Conservation (phyloP, 2,113 vertebrate species). For the Phaethon lepturus region DNA sequence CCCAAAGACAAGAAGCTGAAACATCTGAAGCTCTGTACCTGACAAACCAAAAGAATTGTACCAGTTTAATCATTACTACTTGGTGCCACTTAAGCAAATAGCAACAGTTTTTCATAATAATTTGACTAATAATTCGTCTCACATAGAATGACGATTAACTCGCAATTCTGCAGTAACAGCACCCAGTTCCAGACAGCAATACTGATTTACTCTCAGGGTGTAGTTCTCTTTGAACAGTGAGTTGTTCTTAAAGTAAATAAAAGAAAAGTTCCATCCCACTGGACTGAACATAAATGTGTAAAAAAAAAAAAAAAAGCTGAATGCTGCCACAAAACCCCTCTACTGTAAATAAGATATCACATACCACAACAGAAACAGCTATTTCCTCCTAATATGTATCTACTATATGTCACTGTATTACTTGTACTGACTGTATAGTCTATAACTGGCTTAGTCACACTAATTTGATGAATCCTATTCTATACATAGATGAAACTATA, state of each 20-base stretch:
- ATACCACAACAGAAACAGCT: not conserved
- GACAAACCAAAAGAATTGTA: not conserved
- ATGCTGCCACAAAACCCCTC: not conserved
- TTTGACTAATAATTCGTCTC: not conserved
- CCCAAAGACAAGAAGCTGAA: not conserved
- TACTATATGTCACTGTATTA: not conserved
- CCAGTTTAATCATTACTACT: not conserved
- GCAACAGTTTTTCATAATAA: not conserved
- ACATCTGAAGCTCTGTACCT: not conserved
- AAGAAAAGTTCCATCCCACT: not conserved
- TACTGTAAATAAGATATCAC: not conserved
- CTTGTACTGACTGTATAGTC: not conserved
- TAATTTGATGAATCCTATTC: not conserved
- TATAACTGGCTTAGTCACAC: not conserved
- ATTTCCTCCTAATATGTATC: not conserved
- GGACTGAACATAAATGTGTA: not conserved
- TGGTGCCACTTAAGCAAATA: not conserved
- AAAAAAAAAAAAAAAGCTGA: not conserved
- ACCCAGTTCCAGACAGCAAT: not conserved
- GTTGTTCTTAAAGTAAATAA: slow-evolving; percentile 38
- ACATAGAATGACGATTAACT: accelerated
- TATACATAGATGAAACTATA: not conserved
- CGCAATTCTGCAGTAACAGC: not conserved
- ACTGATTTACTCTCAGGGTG: slow-evolving; percentile 9
- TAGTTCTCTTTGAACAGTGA: slow-evolving; percentile 32